Base-by-base conservation (phyloP, 2,113 vertebrate genomes). In the Rutilus rutilus region DNA sequence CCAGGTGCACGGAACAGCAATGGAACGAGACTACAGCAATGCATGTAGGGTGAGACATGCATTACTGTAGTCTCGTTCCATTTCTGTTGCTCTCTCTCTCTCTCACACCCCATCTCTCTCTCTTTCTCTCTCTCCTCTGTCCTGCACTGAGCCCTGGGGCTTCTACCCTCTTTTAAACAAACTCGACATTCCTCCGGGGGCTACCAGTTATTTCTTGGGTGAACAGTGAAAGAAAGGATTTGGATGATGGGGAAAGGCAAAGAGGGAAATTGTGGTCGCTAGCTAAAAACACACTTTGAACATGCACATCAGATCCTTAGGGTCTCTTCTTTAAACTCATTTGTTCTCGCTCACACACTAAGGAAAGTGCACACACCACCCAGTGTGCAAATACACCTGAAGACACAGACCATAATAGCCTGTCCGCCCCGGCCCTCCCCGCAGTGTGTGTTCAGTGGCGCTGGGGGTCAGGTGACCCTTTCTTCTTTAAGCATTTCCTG, bases 311-410 rank as follows among this genome's bases (percentile, higher is more conserved):
- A 62, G 25, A 36, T 45, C 30, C 42, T 30, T 19, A 23, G 80
- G 65, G 25, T 52, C n/a, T 19, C 42, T 65, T 30, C 69, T 57
- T 74, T 39, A 75, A 62, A 62, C 19, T 30, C 27, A 15, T 78
- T 42, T 69, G 47, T 82, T 52, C 83, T 23, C 54, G 17, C 83
- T 21, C 39, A 76, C 23, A 47, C 83, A 54, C 84, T 23, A 50
- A 75, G 27, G 25, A 39, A 81, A 42, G 59, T 73, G 75, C 64
- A 84, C 64, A 75, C 39, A 64, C 67, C 17, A 9, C 30, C 59
- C 50, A 30, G 19, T 67, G 33, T 71, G 84, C 47, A 79, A 86
- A 86, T 65, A 87, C 80, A 67, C 52, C 73, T 76, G 86, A 78
- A 76, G 80, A 86, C 57, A 82, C 76, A 52, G 17, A 76, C 7